Evolutionary conservation across 2,797 vertebrate genomes (phyloP).

Genomic region (Epinephelus awoara): DNA sequence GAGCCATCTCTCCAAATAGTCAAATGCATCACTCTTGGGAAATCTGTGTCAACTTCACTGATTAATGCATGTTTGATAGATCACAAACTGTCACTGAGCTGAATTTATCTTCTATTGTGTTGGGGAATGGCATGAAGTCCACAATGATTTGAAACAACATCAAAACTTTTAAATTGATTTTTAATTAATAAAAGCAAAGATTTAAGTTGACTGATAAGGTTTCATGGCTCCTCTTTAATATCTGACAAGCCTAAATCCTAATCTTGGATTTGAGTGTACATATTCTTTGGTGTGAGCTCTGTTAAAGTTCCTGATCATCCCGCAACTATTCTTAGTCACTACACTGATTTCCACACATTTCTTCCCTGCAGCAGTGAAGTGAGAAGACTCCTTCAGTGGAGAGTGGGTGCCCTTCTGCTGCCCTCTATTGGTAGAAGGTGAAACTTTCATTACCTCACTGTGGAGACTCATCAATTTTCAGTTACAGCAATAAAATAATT

Average conservation of each 20-base stretch:
- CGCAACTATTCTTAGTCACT: conserved; percentile 1
- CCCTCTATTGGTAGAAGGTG: conserved; percentile 74
- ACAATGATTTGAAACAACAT: background rate
- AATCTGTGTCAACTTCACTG: conserved; percentile 12
- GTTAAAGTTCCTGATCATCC: background rate
- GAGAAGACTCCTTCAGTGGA: background rate
- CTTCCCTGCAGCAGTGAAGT: background rate
- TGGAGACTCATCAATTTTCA: conserved; percentile 1
- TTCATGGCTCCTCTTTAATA: background rate
- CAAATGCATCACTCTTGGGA: conserved; percentile 24
- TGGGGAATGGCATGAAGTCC: background rate
- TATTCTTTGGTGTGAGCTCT: background rate
- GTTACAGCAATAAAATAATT: conserved; percentile 7
- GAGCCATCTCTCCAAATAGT: conserved; percentile 29
- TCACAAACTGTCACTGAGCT: conserved; percentile 1
- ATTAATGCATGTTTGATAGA: conserved; percentile 29
- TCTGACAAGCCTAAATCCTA: too few species aligned
- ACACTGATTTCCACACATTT: background rate
- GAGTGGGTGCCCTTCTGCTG: conserved; percentile 51
- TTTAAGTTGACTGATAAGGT: background rate
- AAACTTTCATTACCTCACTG: background rate
- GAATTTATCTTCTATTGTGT: background rate
- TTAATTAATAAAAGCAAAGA: background rate
- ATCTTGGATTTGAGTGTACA: background rate
- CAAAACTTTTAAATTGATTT: background rate